Base-by-base conservation (phyloP, 2,888 invertebrate species). In the Pseudococcus viburni region DNA sequence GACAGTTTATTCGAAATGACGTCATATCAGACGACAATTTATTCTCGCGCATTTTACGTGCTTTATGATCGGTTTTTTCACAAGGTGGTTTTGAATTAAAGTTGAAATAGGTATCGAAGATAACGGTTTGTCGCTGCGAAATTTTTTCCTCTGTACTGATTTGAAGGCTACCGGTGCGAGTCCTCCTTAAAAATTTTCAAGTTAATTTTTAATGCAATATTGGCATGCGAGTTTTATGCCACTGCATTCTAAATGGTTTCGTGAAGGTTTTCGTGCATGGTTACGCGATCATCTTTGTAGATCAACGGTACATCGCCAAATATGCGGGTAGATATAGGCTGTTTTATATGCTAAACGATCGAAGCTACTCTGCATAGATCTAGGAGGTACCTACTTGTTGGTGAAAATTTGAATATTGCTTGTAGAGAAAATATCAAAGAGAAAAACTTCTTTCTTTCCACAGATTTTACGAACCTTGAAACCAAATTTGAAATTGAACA, bases 271-370 rank as follows among this genome's bases (percentile, higher is more conserved):
- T 42, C 17, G 59, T 55, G 26, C 26, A 17, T 80, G n/a, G 42
- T 80, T 80, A 80, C 42, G 80, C 46, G 80, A 80, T 80, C 80
- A 80, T 80, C 80, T 80, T 80, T 80, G n/a, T 42, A 80, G 80
- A 80, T 80, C 46, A 42, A 80, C 80, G 80, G n/a, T 42, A 42
- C 17, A 42, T 42, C 17, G 80, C 80, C 42, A 17, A 80, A 80
- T 42, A 80, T 80, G 80, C 80, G 80, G 80, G 80, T 80, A 80
- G 33, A 3, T 33, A n/a, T 33, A 33, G 26, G 22, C 22, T n/a
- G 68, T 73, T 15, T 15, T n/a, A 5, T 19, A 19, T 80, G 39
- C 33, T n/a, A 42, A 80, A 42, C 5, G n/a, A 80, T n/a, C 42
- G 80, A n/a, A 80, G 42, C 42, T 80, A 42, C 46, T 80, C 42